These are phyloP conservation scores for Melanotaenia nigrans DNA, from an alignment of 2,797 vertebrate species.

Conservation along the genomic window DNA sequence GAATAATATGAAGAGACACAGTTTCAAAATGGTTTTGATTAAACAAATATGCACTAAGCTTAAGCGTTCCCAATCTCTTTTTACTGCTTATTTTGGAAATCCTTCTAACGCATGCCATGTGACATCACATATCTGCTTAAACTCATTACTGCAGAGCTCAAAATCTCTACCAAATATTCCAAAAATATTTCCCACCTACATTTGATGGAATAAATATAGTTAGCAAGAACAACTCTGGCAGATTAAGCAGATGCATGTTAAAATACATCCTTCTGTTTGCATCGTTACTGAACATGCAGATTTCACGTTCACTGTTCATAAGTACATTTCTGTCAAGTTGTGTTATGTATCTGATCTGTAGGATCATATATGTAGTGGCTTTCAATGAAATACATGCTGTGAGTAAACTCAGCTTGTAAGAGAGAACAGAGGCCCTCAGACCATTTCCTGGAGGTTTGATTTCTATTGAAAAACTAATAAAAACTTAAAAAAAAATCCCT, in stretches of 20 bases:
- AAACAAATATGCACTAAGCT: slow-evolving; percentile 52
- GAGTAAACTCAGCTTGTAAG: background rate
- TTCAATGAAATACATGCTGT: background rate
- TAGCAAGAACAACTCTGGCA: background rate
- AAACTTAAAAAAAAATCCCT: slow-evolving; percentile 43
- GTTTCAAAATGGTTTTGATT: slow-evolving; percentile 45
- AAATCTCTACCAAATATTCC: slow-evolving; percentile 32
- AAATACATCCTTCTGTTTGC: background rate
- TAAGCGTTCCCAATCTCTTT: slow-evolving; percentile 58
- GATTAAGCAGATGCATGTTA: background rate
- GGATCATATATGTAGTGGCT: background rate
- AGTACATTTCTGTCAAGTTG: background rate
- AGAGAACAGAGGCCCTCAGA: slow-evolving; percentile 23
- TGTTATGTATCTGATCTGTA: background rate
- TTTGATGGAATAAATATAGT: background rate
- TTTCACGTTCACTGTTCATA: background rate
- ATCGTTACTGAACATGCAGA: background rate
- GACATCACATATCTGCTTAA: slow-evolving; percentile 57
- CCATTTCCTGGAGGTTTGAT: slow-evolving; percentile 18
- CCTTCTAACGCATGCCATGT: slow-evolving; percentile 36
- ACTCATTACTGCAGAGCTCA: slow-evolving; percentile 44
- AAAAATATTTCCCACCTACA: slow-evolving; percentile 30
- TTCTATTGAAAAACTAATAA: slow-evolving; percentile 62
- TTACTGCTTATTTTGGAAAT: slow-evolving; percentile 57
- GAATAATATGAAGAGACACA: slow-evolving; percentile 38